Conservation (phyloP, 1,140 invertebrate genomes). For the Luehdorfia chinensis region DNA sequence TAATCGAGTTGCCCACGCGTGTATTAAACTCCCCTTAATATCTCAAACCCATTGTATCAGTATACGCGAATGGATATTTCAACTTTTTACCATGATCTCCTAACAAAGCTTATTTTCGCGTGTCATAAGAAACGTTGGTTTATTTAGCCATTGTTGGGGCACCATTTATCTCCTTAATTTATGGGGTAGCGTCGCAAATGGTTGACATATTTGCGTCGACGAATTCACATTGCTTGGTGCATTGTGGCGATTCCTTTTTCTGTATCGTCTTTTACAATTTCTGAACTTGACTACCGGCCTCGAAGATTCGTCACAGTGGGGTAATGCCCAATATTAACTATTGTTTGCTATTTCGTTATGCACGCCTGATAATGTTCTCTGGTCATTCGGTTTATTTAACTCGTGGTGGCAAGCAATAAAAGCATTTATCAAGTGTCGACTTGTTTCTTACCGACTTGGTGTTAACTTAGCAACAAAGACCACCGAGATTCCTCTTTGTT, state of each 20-base stretch:
- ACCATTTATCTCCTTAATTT: slow-evolving; percentile 74
- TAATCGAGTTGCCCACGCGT: slow-evolving; percentile 37
- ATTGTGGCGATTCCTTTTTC: slow-evolving; percentile 33
- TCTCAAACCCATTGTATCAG: slow-evolving; percentile 41
- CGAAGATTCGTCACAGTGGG: slow-evolving; percentile 51
- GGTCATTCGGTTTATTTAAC: slow-evolving; percentile 37
- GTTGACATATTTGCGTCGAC: slow-evolving; percentile 61
- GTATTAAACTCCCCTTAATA: slow-evolving; percentile 56
- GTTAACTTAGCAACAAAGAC: slow-evolving; percentile 42
- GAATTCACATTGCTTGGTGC: slow-evolving; percentile 27
- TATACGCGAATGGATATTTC: slow-evolving; percentile 27
- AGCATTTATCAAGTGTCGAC: slow-evolving; percentile 42
- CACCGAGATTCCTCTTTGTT: slow-evolving; percentile 29
- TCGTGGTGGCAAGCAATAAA: slow-evolving; percentile 41
- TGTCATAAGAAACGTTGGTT: slow-evolving; percentile 63
- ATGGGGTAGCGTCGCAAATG: slow-evolving; percentile 62
- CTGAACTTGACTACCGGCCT: slow-evolving; percentile 31
- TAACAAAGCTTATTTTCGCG: slow-evolving; percentile 44
- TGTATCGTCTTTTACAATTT: slow-evolving; percentile 23
- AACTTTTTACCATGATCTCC: slow-evolving; percentile 21
- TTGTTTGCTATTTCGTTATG: slow-evolving; percentile 59
- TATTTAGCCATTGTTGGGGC: slow-evolving; percentile 68
- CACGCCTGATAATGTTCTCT: slow-evolving; percentile 51
- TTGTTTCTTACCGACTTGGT: slow-evolving; percentile 32
- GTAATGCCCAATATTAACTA: slow-evolving; percentile 37